Percentiles rank a stretch among this genome's conserved stretches.
Conservation (phyloP, 2,888 invertebrate species). For the Drosophila bunnanda region DNA sequence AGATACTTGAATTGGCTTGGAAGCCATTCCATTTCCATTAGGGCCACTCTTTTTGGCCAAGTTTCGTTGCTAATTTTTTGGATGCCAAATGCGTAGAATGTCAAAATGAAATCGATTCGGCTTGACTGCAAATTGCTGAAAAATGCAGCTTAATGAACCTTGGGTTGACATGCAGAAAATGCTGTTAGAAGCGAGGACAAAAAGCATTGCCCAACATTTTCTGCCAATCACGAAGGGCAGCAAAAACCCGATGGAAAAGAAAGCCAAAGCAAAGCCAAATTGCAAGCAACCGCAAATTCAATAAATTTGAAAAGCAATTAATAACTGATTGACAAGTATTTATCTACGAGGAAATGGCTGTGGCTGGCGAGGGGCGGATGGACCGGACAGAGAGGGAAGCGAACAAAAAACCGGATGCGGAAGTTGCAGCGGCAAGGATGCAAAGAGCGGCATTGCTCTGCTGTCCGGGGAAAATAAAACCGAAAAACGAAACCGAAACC, state of each 20-base stretch:
- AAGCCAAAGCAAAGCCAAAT: conserved; percentile 34
- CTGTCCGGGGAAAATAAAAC: conserved; percentile 32
- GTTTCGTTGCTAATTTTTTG: conserved; percentile 34
- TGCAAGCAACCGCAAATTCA: conserved; percentile 72
- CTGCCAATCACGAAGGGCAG: conserved; percentile 48
- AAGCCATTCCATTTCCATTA: conserved; percentile 17
- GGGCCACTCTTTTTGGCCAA: conserved; percentile 21
- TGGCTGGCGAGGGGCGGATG: conserved; percentile 17
- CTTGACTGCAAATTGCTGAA: conserved; percentile 42
- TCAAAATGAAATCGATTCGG: conserved; percentile 30
- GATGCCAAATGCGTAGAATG: conserved; percentile 22
- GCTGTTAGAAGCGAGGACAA: not conserved
- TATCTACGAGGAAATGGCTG: conserved; percentile 61
- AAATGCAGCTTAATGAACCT: conserved; percentile 56
- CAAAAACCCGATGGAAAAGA: conserved; percentile 26
- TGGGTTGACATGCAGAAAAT: conserved; percentile 33
- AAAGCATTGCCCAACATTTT: conserved; percentile 27
- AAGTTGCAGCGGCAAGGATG: conserved; percentile 40
- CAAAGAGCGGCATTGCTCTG: conserved; percentile 45
- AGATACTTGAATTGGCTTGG: conserved; percentile 22
- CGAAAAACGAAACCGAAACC: conserved; percentile 50
- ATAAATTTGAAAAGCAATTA: conserved; percentile 83
- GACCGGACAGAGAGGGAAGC: conserved; percentile 7
- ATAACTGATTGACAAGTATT: conserved; percentile 83
- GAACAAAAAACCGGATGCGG: conserved; percentile 35